Base-by-base conservation (phyloP, 2,888 invertebrate genomes). In the Oxytorus armatus region DNA sequence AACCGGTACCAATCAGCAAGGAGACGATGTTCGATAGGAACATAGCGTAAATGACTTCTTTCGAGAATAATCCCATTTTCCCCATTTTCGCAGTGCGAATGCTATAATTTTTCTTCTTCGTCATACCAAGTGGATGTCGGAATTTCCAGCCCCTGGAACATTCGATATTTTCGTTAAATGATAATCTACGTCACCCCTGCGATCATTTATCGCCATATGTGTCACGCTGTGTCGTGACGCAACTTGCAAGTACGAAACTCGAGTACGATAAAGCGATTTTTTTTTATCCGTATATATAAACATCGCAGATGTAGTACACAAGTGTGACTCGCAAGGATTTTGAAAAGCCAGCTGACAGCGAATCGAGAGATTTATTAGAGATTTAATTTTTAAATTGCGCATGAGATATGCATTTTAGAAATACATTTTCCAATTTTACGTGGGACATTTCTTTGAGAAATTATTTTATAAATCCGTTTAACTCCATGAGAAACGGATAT, bases 11-110 rank as follows among this genome's bases (percentile, higher is more conserved):
- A 81, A 98, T 93, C 84, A 98, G 93, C 82, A 98, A 93, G 4
- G 98, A 98, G 72, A 98, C 94, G 83, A 98, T 94, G 93, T 98
- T 98, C 85, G 97, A 97, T 88, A 98, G 94, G 86, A 98, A 94
- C 85, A 98, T 94, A 55, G 98, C 97, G 89, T 97, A 97, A 61
- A 98, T 93, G 66, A 98, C 97, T 93, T 97, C 97, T 90, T 96
- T 96, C 68, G 97, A 97, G 93, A 98, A 98, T 85, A 98, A 94
- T 82, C 96, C 96, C 77, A 95, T 95, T 90, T 96, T 95, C 77
- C 96, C 96, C 82, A 96, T 94, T 91, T 95, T 95, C 77, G 96
- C 95, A 85, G 95, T 94, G 75, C 96, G 95, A 89, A 96, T 95
- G 93, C 95, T 86, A 92, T 95, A 82, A 89, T 91, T 94, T 92